Base-by-base conservation (phyloP, 2,113 vertebrate species). In the Uropsilus gracilis region DNA sequence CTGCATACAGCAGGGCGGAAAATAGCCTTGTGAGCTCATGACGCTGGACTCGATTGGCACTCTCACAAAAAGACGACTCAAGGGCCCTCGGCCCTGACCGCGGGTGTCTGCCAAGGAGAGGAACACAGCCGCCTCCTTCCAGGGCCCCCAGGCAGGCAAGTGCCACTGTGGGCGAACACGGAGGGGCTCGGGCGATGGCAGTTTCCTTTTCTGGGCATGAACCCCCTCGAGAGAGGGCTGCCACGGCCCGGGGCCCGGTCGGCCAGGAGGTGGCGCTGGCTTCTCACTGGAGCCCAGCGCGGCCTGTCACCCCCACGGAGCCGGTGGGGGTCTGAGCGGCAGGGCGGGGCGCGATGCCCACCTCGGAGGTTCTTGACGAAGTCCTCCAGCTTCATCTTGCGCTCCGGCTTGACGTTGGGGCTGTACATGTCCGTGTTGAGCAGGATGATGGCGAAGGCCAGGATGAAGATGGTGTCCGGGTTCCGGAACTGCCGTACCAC, bases 371-470 rank as follows among this genome's bases (percentile, higher is more conserved):
- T 99, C 98, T 99, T 99, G 97, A 99, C 98, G 81, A 99, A 99
- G 96, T 99, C 99, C 96, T 99, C 99, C 18, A 99, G 98, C 97
- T 99, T 99, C 99, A 99, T 99, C 97, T 99, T 99, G 84, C 99
- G 99, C 98, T 99, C 99, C 0, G 99, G 99, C 95, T 99, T 99
- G 96, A 99, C 99, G 5, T 99, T 99, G 94, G 99, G 99, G 97
- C 99, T 99, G 98, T 99, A 99, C 99, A 99, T 99, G 98, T 99
- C 99, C 0, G 99, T 99, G 98, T 99, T 99, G 97, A 99, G 98
- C 95, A 99, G 99, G 98, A 99, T 99, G 98, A 99, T 99, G 95
- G 99, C 99, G 20, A 99, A 99, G 44, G 99, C 99, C 97, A 99
- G 98, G 98, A 99, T 99, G 98, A 99, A 99, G 98, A 99, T 99